A percentile compares a stretch with the other conserved stretches of the same genome.
Conservation (phyloP, 2,797 vertebrate species). For the Argya squamiceps region DNA sequence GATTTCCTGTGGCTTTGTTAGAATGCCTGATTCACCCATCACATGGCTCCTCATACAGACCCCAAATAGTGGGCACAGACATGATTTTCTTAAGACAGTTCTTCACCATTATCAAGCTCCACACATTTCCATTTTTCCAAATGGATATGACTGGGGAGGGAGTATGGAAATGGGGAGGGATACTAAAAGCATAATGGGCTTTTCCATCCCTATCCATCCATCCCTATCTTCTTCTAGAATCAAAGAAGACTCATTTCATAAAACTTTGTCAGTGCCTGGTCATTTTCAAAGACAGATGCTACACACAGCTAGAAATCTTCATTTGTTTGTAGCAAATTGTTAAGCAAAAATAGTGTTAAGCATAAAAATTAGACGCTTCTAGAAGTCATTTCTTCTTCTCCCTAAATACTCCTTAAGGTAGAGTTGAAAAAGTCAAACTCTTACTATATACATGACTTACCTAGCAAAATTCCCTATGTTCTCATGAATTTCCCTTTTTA, state of each 20-base stretch:
- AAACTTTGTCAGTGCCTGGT: neutral
- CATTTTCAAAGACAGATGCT: neutral
- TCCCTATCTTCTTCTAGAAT: neutral
- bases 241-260: neutral
- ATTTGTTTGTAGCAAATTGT: neutral
- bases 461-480: neutral
- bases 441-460: rapidly evolving
- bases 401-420: neutral
- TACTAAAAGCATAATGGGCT: neutral
- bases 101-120: neutral
- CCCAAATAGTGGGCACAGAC: rapidly evolving
- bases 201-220: too few species aligned
- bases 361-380: neutral
- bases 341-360: neutral
- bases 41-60: neutral
- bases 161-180: neutral
- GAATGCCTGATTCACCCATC: neutral
- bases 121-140: neutral
- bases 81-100: neutral
- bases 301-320: neutral
- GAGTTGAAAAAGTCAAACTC: neutral
- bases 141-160: neutral
- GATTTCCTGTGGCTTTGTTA: neutral
- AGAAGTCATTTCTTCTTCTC: neutral
- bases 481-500: neutral